Percentiles rank a stretch among this genome's conserved stretches.
Conservation (phyloP, 2,113 vertebrate genomes). For the Cyrtonyx montezumae region DNA sequence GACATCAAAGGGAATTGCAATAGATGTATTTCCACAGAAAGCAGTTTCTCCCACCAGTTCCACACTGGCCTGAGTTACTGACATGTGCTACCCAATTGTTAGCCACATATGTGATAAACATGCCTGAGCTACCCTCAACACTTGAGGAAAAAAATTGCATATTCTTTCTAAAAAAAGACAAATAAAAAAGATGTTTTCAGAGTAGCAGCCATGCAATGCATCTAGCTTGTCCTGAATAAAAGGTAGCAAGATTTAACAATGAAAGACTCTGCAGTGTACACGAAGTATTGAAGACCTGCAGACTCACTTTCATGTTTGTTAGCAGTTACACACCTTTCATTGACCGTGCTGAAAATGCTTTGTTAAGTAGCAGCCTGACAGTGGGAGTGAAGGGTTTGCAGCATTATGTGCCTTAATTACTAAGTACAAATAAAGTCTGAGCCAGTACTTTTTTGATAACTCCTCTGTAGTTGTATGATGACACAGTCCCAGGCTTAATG, state of each 20-base stretch:
- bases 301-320: not conserved
- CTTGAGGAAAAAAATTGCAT: not conserved
- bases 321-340: constrained; percentile 15
- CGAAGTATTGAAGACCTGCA: not conserved
- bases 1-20: constrained; percentile 4
- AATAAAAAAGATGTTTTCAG: not conserved
- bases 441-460: not conserved
- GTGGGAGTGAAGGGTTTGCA: not conserved
- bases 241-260: not conserved
- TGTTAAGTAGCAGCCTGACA: not conserved
- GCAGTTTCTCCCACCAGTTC: not conserved
- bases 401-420: not conserved
- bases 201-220: not conserved
- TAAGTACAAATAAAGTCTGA: not conserved
- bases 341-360: not conserved
- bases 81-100: constrained; percentile 12
- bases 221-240: not conserved
- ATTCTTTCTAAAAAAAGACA: not conserved
- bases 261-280: not conserved
- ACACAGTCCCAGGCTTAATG: not conserved
- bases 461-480: not conserved
- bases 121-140: not conserved
- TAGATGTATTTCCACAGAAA: constrained; percentile 22
- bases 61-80: not conserved
- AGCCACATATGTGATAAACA: not conserved